phyloP scores from a whole-genome alignment of 2,113 vertebrate genomes.

The Guaruba guarouba region DNA sequence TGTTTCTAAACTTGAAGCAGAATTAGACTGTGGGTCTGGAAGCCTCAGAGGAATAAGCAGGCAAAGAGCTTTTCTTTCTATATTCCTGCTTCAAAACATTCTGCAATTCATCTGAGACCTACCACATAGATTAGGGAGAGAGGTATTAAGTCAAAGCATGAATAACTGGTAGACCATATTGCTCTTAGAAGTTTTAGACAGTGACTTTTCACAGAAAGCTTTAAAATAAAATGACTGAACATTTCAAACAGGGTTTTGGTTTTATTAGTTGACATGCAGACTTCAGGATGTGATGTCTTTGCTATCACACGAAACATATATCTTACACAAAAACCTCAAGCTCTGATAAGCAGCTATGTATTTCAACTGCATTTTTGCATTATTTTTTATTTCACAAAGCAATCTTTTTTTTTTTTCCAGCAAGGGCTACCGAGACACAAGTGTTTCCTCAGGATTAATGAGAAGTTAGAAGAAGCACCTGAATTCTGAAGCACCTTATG shows the following conservation, averaged over 20 bases:
- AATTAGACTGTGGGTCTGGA: not conserved
- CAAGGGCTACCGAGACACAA: not conserved
- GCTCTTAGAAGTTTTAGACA: not conserved
- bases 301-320: not conserved
- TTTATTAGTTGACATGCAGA: not conserved
- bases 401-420: not conserved
- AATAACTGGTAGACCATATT: not conserved
- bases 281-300: not conserved
- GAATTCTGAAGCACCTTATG: not conserved
- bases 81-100: not conserved
- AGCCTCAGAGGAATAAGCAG: not conserved
- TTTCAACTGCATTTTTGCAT: not conserved
- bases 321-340: not conserved
- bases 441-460: not conserved
- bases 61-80: not conserved
- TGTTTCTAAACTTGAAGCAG: not conserved
- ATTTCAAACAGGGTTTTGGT: not conserved
- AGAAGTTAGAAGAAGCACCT: not conserved
- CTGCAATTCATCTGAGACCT: not conserved
- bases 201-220: not conserved
- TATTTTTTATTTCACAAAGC: not conserved
- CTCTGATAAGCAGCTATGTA: not conserved
- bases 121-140: not conserved
- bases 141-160: not conserved
- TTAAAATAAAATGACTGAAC: not conserved